Conservation (phyloP, 2,113 vertebrate genomes). For the Pterophyllum scalare region DNA sequence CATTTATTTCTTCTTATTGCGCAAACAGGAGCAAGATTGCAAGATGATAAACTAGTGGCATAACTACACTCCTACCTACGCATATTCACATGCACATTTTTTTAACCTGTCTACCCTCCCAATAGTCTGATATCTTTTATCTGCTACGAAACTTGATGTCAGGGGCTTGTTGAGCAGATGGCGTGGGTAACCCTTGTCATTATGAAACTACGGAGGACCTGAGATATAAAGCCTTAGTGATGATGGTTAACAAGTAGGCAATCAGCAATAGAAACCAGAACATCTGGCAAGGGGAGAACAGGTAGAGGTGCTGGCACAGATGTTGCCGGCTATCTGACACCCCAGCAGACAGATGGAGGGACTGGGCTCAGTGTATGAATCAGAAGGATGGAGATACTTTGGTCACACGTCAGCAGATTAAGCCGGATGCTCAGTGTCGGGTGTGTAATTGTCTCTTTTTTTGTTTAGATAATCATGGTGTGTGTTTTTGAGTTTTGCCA, state of each 20-base stretch:
- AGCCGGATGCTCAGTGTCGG: slow-evolving; percentile 6
- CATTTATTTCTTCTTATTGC: neutral
- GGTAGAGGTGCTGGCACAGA: slow-evolving; percentile 26
- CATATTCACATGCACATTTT: neutral
- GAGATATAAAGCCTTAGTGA: slow-evolving; percentile 31
- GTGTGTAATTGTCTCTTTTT: neutral
- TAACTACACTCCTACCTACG: neutral
- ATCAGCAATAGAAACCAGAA: slow-evolving; percentile 34
- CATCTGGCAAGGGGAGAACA: slow-evolving; percentile 45
- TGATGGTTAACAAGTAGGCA: slow-evolving; percentile 37
- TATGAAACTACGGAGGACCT: slow-evolving; percentile 20
- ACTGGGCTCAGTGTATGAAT: slow-evolving; percentile 3
- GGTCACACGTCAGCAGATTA: slow-evolving; percentile 25
- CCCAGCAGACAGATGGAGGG: slow-evolving; percentile 20
- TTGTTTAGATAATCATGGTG: neutral
- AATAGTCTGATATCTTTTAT: neutral
- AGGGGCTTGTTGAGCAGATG: slow-evolving; percentile 50
- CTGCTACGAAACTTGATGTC: slow-evolving; percentile 7
- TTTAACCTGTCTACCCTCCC: neutral
- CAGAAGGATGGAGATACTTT: neutral
- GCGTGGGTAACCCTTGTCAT: slow-evolving; percentile 24
- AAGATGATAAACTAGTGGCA: neutral
- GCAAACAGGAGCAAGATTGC: neutral
- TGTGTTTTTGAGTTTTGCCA: neutral
- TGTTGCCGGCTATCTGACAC: slow-evolving; percentile 31